These are phyloP conservation scores for Idris sp. DNA, from an alignment of 1,140 invertebrate species.

Conservation along the genomic window DNA sequence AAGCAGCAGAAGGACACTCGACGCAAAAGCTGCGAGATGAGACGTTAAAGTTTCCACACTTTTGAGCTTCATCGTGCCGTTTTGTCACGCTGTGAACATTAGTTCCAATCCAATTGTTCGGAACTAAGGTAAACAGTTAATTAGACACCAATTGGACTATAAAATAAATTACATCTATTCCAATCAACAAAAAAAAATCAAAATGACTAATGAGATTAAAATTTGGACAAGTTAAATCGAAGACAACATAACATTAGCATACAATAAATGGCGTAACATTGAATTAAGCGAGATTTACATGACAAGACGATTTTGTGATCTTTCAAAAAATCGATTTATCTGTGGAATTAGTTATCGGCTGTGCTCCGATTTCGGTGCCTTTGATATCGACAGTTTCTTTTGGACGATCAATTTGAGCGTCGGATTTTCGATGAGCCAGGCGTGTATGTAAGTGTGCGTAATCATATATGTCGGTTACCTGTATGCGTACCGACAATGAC, in stretches of 20 bases:
- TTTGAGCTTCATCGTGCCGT: slow-evolving; percentile 68
- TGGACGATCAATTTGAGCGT: slow-evolving; percentile 58
- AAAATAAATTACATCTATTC: neutral
- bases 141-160: slow-evolving; percentile 30
- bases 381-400: slow-evolving; percentile 61
- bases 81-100: slow-evolving; percentile 55
- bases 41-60: slow-evolving; percentile 70
- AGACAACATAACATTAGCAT: slow-evolving; percentile 36
- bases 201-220: no score
- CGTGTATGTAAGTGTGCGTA: slow-evolving; percentile 40
- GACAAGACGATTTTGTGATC: slow-evolving; percentile 22
- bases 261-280: slow-evolving; percentile 43
- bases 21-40: slow-evolving; percentile 64
- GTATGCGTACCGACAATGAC: slow-evolving; percentile 74
- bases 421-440: slow-evolving; percentile 43
- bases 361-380: slow-evolving; percentile 66
- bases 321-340: slow-evolving; percentile 43
- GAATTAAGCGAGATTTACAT: slow-evolving; percentile 33
- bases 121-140: slow-evolving; percentile 25
- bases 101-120: slow-evolving; percentile 20
- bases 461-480: slow-evolving; percentile 52
- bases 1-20: slow-evolving; percentile 62
- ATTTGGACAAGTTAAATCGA: no score
- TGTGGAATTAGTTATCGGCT: slow-evolving; percentile 45
- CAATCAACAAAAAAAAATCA: no score